These are phyloP conservation scores for Tringa solitaria DNA, from an alignment of 2,113 vertebrate genomes.

Conservation along the genomic window DNA sequence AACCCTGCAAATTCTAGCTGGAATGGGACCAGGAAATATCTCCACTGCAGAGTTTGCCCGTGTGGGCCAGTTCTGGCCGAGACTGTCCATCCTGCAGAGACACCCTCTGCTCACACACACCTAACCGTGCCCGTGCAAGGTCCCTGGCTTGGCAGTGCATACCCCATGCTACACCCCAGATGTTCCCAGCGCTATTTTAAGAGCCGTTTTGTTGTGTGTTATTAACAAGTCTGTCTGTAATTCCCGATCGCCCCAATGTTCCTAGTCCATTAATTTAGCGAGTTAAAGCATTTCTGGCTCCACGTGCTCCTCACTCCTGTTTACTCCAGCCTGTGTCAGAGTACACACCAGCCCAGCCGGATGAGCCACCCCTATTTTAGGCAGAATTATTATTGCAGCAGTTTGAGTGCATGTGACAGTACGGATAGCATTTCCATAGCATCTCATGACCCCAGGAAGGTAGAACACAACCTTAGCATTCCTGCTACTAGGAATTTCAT, in stretches of 20 bases:
- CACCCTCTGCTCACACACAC: neutral
- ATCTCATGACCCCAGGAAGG: neutral
- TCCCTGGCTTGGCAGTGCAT: fast-evolving
- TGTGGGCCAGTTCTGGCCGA: neutral
- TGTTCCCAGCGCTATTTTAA: neutral
- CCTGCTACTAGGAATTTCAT: neutral
- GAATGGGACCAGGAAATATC: conserved; percentile 5
- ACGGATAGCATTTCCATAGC: neutral
- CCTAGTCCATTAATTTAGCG: neutral
- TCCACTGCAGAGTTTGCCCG: neutral
- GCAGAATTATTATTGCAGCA: neutral
- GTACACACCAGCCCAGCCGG: neutral
- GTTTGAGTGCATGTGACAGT: neutral
- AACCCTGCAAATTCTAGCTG: conserved; percentile 39
- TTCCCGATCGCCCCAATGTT: neutral
- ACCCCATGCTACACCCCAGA: neutral
- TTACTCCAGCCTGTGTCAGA: neutral
- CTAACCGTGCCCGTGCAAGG: neutral
- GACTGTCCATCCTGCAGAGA: neutral
- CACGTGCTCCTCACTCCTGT: neutral
- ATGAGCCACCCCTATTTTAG: neutral
- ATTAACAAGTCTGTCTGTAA: neutral
- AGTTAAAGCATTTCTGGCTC: neutral
- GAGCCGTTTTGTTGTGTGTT: neutral
- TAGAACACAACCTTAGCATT: neutral